Conservation (phyloP, 2,113 vertebrate genomes). For the pig (Sus scrofa) region T2T-Sscrofa CM000830.6:108301501-108302000, state of each 20-base stretch:
- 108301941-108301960: background rate
- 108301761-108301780: background rate
- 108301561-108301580: background rate
- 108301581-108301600: background rate
- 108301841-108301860: background rate
- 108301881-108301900: background rate
- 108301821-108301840: background rate
- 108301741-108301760: conserved; percentile 4
- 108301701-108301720: background rate
- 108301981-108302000: background rate
- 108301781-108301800: background rate
- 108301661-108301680: conserved; percentile 4
- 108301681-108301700: background rate
- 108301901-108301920: background rate
- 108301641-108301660: background rate
- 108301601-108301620: background rate
- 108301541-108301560: background rate
- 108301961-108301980: background rate
- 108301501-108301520: background rate
- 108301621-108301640: conserved; percentile 27
- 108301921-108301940: background rate
- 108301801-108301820: background rate
- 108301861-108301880: background rate
- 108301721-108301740: background rate
- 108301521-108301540: background rate